phyloP scores from a whole-genome alignment of 2,113 vertebrate genomes.

The Choloepus hoffmanni region DNA sequence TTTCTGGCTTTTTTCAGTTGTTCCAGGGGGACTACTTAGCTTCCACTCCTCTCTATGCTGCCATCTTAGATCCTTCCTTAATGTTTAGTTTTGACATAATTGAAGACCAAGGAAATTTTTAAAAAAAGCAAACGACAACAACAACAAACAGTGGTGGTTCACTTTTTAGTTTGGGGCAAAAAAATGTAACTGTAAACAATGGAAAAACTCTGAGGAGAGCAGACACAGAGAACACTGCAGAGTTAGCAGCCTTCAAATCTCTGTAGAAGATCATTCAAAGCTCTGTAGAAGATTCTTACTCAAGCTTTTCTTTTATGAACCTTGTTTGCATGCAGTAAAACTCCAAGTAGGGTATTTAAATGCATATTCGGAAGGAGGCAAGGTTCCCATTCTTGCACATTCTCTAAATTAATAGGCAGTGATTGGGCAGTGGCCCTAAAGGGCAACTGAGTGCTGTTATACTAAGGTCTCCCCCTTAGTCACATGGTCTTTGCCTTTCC shows the following conservation, averaged over 20 bases:
- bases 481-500: neutral
- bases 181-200: neutral
- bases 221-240: neutral
- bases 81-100: conserved; percentile 18
- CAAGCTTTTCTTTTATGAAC: neutral
- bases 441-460: neutral
- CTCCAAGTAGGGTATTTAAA: conserved; percentile 43
- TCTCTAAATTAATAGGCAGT: conserved; percentile 34
- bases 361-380: conserved; percentile 51
- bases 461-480: neutral
- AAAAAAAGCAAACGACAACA: too few species aligned
- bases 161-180: neutral
- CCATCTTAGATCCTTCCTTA: neutral
- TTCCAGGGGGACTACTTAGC: too few species aligned
- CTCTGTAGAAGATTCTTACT: conserved; percentile 24
- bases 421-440: conserved; percentile 11
- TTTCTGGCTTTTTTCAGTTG: too few species aligned
- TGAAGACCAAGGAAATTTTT: neutral
- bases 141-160: neutral
- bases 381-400: neutral
- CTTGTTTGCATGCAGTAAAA: neutral
- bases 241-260: neutral
- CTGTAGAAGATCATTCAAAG: too few species aligned
- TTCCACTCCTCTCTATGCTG: too few species aligned
- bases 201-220: neutral